A percentile compares a stretch with the other conserved stretches of the same genome.
phyloP scores from a whole-genome alignment of 23 tunicate species.

The Aplidium turbinatum region DNA sequence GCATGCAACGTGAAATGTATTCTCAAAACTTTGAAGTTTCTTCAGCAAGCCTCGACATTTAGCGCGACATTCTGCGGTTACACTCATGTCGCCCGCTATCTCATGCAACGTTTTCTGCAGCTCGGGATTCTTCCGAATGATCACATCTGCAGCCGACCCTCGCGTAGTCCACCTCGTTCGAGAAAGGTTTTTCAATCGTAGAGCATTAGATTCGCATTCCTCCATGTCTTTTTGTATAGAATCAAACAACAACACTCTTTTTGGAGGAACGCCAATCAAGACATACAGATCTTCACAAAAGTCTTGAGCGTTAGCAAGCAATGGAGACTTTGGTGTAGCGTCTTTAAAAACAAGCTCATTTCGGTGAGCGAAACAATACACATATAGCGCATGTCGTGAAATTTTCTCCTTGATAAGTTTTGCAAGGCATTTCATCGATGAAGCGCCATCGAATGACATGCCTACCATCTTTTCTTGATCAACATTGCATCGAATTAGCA shows the following conservation, averaged over 20 bases:
- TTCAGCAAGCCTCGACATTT: background rate
- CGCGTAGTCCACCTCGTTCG: constrained; percentile 10
- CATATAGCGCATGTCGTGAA: background rate
- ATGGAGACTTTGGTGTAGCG: background rate
- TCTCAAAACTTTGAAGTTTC: background rate
- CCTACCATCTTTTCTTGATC: background rate
- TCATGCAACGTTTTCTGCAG: background rate
- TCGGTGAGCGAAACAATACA: constrained; percentile 1
- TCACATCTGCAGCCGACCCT: constrained; percentile 6
- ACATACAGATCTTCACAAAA: background rate
- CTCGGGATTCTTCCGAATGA: background rate
- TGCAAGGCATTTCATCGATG: constrained; percentile 12
- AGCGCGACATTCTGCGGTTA: background rate
- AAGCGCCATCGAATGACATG: constrained; percentile 17
- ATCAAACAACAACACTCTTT: background rate
- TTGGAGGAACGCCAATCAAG: background rate
- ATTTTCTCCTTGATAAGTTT: background rate
- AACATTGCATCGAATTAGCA: background rate
- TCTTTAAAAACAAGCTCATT: background rate
- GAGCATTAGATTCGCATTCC: background rate
- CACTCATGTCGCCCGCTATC: background rate
- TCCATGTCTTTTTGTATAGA: background rate
- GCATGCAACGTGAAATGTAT: background rate
- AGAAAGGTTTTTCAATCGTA: constrained; percentile 11
- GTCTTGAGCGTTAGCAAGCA: background rate